Conservation (phyloP, 2,888 invertebrate genomes). For the Caenorhabditis drosophilae region DNA sequence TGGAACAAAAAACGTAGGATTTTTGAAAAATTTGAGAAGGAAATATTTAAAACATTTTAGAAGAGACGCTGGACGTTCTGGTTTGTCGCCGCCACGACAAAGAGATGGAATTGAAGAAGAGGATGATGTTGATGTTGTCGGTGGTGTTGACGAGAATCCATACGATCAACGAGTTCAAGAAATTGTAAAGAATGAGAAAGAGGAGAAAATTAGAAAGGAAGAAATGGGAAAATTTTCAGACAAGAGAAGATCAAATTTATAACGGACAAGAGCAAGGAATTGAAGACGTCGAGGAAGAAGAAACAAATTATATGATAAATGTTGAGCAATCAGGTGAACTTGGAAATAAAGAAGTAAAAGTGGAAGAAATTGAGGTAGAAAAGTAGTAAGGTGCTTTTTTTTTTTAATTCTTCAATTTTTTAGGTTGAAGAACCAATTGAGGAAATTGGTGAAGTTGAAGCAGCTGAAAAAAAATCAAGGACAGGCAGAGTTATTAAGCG, state of each 20-base stretch:
- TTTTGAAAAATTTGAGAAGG: background rate
- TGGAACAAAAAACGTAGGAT: constrained; percentile 19
- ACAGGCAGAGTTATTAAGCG: too few relatives aligned
- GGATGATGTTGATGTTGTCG: background rate
- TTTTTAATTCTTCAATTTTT: too few relatives aligned
- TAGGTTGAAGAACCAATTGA: background rate
- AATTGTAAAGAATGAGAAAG: background rate
- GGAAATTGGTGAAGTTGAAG: background rate
- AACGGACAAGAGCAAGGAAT: background rate
- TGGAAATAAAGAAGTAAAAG: background rate
- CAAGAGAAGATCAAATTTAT: too few relatives aligned
- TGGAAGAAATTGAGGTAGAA: constrained; percentile 2
- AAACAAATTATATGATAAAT: background rate
- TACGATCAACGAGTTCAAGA: background rate
- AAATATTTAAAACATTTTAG: background rate
- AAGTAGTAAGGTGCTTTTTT: background rate
- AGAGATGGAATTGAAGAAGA: background rate
- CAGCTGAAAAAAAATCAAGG: too few relatives aligned
- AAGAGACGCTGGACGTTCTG: background rate
- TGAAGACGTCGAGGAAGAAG: background rate
- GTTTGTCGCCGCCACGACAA: background rate
- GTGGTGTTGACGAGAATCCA: background rate
- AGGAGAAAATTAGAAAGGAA: background rate
- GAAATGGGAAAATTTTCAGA: background rate
- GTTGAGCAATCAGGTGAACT: background rate